Evolutionary conservation across 1,140 invertebrate genomes (phyloP).

Genomic region (Augochlora pura): DNA sequence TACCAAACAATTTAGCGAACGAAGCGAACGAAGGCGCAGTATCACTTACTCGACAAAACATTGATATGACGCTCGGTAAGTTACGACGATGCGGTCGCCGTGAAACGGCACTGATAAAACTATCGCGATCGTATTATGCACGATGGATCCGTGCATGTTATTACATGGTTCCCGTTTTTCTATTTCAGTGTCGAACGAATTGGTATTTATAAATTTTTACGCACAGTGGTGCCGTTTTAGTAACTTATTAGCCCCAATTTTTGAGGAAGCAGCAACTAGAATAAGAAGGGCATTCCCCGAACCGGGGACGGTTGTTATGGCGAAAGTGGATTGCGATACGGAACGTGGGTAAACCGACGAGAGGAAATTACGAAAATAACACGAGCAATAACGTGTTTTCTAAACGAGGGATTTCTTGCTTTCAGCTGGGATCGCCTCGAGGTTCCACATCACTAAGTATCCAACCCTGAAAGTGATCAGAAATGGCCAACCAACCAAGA

Average conservation of each 20-base stretch:
- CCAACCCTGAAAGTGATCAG: slow-evolving; percentile 98
- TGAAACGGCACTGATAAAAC: neutral
- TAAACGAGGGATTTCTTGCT: slow-evolving; percentile 45
- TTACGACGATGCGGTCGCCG: neutral
- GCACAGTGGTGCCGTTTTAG: slow-evolving; percentile 98
- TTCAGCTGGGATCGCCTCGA: slow-evolving; percentile 88
- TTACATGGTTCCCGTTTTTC: slow-evolving; percentile 7
- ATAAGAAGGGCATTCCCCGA: slow-evolving; percentile 90
- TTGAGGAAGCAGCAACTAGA: slow-evolving; percentile 96
- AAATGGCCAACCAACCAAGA: slow-evolving; percentile 95
- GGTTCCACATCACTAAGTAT: slow-evolving; percentile 98
- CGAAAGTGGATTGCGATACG: slow-evolving; percentile 97
- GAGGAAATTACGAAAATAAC: neutral
- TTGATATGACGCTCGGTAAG: slow-evolving; percentile 91
- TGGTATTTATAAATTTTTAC: slow-evolving; percentile 99
- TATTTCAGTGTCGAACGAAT: slow-evolving; percentile 93
- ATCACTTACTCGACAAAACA: slow-evolving; percentile 87
- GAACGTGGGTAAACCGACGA: slow-evolving; percentile 84
- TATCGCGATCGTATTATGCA: too few relatives aligned
- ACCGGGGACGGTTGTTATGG: slow-evolving; percentile 93
- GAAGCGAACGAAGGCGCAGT: slow-evolving; percentile 88
- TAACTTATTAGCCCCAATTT: slow-evolving; percentile 97
- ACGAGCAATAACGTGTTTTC: neutral
- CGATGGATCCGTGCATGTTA: too few relatives aligned
- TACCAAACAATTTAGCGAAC: slow-evolving; percentile 85